phyloP scores from a whole-genome alignment of 2,888 invertebrate genomes.

The Chloroclystis v-ata region DNA sequence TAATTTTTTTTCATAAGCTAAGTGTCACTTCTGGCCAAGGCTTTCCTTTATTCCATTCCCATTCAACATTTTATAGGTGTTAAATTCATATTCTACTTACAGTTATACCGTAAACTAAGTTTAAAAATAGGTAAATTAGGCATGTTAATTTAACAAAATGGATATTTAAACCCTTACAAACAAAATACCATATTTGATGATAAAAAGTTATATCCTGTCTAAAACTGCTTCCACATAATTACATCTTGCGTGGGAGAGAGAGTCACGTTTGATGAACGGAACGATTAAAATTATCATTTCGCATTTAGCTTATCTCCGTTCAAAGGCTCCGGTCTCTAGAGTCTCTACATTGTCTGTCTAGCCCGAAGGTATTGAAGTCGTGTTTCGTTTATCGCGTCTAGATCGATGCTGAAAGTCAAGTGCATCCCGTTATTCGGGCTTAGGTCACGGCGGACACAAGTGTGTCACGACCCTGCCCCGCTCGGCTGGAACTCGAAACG shows the following conservation, averaged over 20 bases:
- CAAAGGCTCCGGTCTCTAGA: not conserved
- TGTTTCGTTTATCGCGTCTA: constrained; percentile 16
- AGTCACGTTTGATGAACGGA: constrained; percentile 12
- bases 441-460: constrained; percentile 42
- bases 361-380: not conserved
- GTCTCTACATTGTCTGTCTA: not conserved
- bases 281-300: not conserved
- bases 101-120: no score
- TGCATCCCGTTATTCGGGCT: constrained; percentile 47
- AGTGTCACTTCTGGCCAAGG: no score
- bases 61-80: no score
- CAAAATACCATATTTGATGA: no score
- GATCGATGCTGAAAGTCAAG: constrained; percentile 43
- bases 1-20: no score
- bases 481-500: constrained; percentile 38
- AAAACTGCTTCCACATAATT: not conserved
- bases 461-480: constrained; percentile 46
- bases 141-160: no score
- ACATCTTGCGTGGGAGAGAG: constrained; percentile 14
- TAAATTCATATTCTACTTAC: no score
- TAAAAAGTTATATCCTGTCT: not conserved
- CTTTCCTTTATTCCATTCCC: no score
- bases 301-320: no score
- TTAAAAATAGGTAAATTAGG: no score
- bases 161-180: no score